Conservation (phyloP, 2,797 vertebrate genomes). For the Scarus forsteni region DNA sequence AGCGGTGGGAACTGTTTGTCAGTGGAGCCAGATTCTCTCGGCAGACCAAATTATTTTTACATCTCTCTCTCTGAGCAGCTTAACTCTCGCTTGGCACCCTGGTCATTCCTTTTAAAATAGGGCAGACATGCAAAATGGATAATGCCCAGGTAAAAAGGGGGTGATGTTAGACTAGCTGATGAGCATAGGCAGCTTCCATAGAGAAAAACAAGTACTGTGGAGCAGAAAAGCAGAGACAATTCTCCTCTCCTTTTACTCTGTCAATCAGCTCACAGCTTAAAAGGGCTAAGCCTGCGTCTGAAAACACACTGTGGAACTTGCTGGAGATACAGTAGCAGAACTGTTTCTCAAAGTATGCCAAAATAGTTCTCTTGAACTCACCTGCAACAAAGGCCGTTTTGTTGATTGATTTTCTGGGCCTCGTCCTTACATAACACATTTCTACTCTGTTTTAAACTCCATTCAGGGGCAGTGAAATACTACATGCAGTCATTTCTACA, state of each 20-base stretch:
- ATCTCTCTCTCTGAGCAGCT: slow-evolving; percentile 29
- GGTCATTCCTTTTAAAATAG: slow-evolving; percentile 26
- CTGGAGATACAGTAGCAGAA: slow-evolving; percentile 10
- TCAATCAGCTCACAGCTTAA: slow-evolving; percentile 25
- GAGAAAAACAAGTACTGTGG: background rate
- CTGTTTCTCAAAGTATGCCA: slow-evolving; percentile 10
- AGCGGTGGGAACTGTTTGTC: slow-evolving; percentile 36
- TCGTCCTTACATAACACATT: slow-evolving; percentile 19
- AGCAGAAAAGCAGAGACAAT: slow-evolving; percentile 19
- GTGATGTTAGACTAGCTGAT: slow-evolving; percentile 24
- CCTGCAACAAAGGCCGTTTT: slow-evolving; percentile 2
- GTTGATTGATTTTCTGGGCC: slow-evolving; percentile 10
- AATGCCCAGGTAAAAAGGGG: slow-evolving; percentile 48
- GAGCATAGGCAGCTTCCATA: slow-evolving; percentile 10
- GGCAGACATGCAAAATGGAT: slow-evolving; percentile 46
- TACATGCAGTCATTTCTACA: slow-evolving; percentile 21
- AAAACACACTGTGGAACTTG: slow-evolving; percentile 6
- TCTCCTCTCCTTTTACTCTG: slow-evolving; percentile 13
- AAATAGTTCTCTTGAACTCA: slow-evolving; percentile 8
- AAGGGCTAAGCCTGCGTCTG: slow-evolving; percentile 13
- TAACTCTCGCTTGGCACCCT: slow-evolving; percentile 44
- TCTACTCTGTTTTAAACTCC: background rate
- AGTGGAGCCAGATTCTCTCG: slow-evolving; percentile 27
- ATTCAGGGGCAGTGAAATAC: background rate
- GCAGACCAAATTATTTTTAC: slow-evolving; percentile 39